Evolutionary conservation across 2,797 vertebrate species (phyloP).

Genomic region (Scyliorhinus canicula): DNA sequence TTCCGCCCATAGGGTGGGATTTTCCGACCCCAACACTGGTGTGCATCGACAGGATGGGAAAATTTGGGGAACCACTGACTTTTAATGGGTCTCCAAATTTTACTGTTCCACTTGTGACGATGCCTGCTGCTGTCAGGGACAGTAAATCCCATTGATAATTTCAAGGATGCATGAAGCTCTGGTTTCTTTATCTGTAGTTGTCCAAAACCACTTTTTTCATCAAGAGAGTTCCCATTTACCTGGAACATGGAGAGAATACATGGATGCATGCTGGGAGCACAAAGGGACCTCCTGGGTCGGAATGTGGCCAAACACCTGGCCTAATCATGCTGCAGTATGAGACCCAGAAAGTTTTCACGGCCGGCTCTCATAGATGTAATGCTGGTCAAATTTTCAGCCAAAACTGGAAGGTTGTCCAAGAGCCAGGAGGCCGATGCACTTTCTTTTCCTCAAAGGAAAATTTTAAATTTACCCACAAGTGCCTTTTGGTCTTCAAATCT

Average conservation of each 20-base stretch:
- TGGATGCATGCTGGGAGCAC: background rate
- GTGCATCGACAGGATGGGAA: too few relatives aligned
- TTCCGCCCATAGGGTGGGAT: background rate
- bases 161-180: background rate
- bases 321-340: too few relatives aligned
- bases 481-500: background rate
- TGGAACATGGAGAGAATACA: background rate
- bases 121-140: too few relatives aligned
- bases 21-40: too few relatives aligned
- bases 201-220: too few relatives aligned
- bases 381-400: background rate
- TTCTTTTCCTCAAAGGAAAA: background rate
- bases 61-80: too few relatives aligned
- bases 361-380: background rate
- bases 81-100: too few relatives aligned
- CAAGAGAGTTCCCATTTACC: background rate
- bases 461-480: background rate
- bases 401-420: background rate
- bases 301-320: background rate
- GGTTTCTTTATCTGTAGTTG: too few relatives aligned
- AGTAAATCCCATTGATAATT: background rate
- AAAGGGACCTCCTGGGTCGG: background rate
- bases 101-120: too few relatives aligned
- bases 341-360: background rate
- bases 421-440: too few relatives aligned